These are phyloP conservation scores for Bolborhynchus lineola DNA, from an alignment of 2,113 vertebrate genomes.

Conservation along the genomic window DNA sequence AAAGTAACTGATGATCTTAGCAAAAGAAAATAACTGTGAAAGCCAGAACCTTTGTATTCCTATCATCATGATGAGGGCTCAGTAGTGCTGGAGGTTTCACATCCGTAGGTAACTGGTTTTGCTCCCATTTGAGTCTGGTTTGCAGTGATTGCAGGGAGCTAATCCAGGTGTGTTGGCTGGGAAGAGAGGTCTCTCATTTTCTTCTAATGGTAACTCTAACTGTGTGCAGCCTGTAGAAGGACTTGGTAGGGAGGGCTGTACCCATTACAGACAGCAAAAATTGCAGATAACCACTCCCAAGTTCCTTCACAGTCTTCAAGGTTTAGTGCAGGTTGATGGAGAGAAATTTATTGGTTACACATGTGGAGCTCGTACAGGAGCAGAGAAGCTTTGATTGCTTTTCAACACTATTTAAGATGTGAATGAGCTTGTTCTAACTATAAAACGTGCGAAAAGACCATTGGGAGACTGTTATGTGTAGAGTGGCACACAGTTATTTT, in stretches of 20 bases:
- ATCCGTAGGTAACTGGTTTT: neutral
- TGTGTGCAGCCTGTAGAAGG: neutral
- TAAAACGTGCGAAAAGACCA: neutral
- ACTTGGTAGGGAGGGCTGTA: neutral
- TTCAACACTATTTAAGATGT: neutral
- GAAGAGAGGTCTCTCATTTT: neutral
- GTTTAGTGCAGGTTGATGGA: neutral
- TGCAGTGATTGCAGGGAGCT: neutral
- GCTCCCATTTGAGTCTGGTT: neutral
- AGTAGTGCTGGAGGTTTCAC: neutral
- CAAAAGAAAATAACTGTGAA: neutral
- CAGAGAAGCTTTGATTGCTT: neutral
- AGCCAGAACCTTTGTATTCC: neutral
- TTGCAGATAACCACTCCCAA: neutral
- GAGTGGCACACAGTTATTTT: neutral
- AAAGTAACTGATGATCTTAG: neutral
- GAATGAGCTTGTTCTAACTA: neutral
- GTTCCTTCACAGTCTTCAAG: neutral
- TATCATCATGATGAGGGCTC: neutral
- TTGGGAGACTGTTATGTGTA: neutral
- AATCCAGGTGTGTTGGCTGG: neutral
- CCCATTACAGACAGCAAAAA: neutral
- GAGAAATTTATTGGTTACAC: neutral
- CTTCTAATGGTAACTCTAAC: neutral
- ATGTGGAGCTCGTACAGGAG: neutral